phyloP scores from a whole-genome alignment of 2,888 invertebrate genomes.

The Sussaba pulchella region DNA sequence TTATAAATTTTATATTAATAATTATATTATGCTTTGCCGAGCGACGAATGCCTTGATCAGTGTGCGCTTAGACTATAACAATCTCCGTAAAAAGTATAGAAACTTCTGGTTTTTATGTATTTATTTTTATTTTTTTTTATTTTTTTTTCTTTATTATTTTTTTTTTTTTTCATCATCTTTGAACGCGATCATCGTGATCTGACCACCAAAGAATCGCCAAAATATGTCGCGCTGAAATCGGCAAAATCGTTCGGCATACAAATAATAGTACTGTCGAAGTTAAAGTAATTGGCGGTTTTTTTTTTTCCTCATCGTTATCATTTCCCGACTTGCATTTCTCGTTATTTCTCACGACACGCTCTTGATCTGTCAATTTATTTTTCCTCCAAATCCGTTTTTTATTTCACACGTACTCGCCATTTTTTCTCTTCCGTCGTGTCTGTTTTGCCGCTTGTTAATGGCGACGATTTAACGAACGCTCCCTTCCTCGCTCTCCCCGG shows the following conservation, averaged over 20 bases:
- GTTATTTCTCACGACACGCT: slow-evolving; percentile 46
- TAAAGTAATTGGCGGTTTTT: slow-evolving; percentile 83
- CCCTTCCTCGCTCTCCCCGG: slow-evolving; percentile 30
- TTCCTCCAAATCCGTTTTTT: slow-evolving; percentile 30
- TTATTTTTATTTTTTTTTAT: slow-evolving; percentile 72
- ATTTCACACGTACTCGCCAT: slow-evolving; percentile 56
- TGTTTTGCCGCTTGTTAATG: slow-evolving; percentile 32
- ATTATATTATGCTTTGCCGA: slow-evolving; percentile 84
- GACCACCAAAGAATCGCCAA: slow-evolving; percentile 83
- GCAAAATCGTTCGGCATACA: slow-evolving; percentile 84
- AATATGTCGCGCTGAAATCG: slow-evolving; percentile 84
- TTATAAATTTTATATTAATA: slow-evolving; percentile 84
- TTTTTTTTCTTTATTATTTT: slow-evolving; percentile 71
- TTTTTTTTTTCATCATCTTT: slow-evolving; percentile 69
- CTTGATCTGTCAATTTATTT: slow-evolving; percentile 36
- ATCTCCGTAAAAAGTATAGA: slow-evolving; percentile 84
- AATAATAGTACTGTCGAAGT: slow-evolving; percentile 84
- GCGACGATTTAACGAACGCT: too few relatives aligned
- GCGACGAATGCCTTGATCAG: slow-evolving; percentile 84
- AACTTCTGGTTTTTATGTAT: slow-evolving; percentile 81
- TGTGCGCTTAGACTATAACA: slow-evolving; percentile 84
- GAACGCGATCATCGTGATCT: slow-evolving; percentile 77
- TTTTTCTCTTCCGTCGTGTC: not conserved
- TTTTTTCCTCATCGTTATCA: slow-evolving; percentile 52
- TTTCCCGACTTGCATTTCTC: slow-evolving; percentile 56